Base-by-base conservation (phyloP, 2,797 vertebrate genomes). In the Benthosema pterotum region DNA sequence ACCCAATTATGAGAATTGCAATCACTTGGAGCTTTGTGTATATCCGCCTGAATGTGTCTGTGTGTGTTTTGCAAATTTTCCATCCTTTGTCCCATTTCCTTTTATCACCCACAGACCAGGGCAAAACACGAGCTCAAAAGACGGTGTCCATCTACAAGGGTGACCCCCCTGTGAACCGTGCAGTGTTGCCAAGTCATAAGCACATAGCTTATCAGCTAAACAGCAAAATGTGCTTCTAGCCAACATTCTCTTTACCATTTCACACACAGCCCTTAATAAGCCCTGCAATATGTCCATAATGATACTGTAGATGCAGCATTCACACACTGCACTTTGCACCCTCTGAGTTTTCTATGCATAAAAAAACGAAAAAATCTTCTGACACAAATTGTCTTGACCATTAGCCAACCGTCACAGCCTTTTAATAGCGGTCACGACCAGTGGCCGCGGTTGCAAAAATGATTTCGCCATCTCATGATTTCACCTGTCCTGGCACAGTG, bases 101-200 rank as follows among this genome's bases (percentile, higher is more conserved):
- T 55, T 47, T 6, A 49, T 62, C 42, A 42, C 74, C 42, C 25
- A 4, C 19, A 22, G 52, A 75, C 57, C 49, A 48, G 42, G 4
- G 58, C 19, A 60, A n/a, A 60, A 60, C 55, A 77, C 14, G 47
- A 54, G 64, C 64, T 72, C 66, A 18, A 60, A 42, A 62, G 46
- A 60, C 72, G 60, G 42, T 54, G 22, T 52, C 52, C 68, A 69
- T 77, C 58, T 52, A 69, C 63, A 75, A 64, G 1, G 11, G 53
- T 85, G 82, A 87, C 85, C 83, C 68, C 42, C 55, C 4, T 18
- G 25, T 78, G 77, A 88, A 85, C 86, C 71, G 67, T 55, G 56
- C 56, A 5, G 13, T 38, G 63, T 66, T n/a, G 69, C 74, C 69
- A 63, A 69, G 74, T 75, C 70, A 78, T 77, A 85, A 85, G 78